These are phyloP conservation scores for Bolinopsis microptera DNA, from an alignment of 37 sponge, comb jelly and placozoan genomes.

Conservation along the genomic window DNA sequence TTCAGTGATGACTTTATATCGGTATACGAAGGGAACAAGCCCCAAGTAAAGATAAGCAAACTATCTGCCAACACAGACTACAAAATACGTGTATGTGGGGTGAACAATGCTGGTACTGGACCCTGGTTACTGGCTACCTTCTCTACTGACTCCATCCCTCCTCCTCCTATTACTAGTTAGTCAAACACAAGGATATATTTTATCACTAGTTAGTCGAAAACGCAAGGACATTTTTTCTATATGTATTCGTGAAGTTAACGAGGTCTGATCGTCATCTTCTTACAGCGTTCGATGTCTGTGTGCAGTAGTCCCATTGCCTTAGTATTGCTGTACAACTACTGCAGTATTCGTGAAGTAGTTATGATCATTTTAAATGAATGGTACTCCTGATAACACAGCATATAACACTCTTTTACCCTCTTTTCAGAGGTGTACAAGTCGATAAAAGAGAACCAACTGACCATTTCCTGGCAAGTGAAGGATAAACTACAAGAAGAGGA, in stretches of 20 bases:
- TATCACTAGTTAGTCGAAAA: background rate
- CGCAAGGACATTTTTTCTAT: too few relatives aligned
- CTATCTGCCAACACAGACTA: background rate
- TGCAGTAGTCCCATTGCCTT: too few relatives aligned
- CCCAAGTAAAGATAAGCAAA: conserved; percentile 30
- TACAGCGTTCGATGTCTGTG: too few relatives aligned
- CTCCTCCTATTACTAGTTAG: conserved; percentile 4
- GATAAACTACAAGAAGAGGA: conserved; percentile 22
- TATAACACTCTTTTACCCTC: background rate
- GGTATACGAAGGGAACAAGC: conserved; percentile 43
- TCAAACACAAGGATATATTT: conserved; percentile 42
- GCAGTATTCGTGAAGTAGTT: too few relatives aligned
- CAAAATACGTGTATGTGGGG: conserved; percentile 21
- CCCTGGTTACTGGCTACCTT: conserved; percentile 30
- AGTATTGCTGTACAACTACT: too few relatives aligned
- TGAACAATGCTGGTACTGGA: conserved; percentile 21
- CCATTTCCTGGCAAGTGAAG: conserved; percentile 6
- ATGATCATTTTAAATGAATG: too few relatives aligned
- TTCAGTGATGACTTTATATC: background rate
- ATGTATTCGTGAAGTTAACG: too few relatives aligned
- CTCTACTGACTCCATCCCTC: conserved; percentile 9
- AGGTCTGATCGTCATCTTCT: too few relatives aligned
- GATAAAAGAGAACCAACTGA: background rate
- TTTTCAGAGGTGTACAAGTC: background rate
- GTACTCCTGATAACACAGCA: too few relatives aligned